Conservation (phyloP, 2,797 vertebrate species). For the Gadopsis bispinosus region DNA sequence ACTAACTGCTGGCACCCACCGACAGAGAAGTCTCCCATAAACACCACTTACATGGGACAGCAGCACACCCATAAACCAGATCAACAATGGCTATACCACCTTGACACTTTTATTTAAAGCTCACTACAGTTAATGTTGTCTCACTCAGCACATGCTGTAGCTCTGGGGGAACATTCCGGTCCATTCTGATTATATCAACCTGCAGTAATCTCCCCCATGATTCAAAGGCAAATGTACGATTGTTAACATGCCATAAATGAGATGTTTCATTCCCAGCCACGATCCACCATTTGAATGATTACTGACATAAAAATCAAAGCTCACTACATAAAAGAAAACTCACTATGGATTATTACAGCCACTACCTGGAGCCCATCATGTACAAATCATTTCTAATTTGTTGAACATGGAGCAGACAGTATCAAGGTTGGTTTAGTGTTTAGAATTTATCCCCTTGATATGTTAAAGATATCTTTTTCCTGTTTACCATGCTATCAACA, state of each 20-base stretch:
- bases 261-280: constrained; percentile 41
- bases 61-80: constrained; percentile 46
- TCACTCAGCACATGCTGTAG: constrained; percentile 26
- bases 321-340: constrained; percentile 46
- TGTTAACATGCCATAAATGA: constrained; percentile 53
- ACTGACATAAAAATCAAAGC: constrained; percentile 58
- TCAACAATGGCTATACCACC: constrained; percentile 56
- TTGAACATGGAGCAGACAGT: constrained; percentile 24
- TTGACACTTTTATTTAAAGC: constrained; percentile 70
- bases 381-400: constrained; percentile 56
- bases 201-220: constrained; percentile 45
- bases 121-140: constrained; percentile 56
- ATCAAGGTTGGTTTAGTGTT: constrained; percentile 1
- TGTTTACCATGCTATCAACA: constrained; percentile 6
- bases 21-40: constrained; percentile 54
- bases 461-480: background rate
- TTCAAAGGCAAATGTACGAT: constrained; percentile 45
- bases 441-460: constrained; percentile 24
- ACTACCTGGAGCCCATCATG: constrained; percentile 25
- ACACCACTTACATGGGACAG: constrained; percentile 55
- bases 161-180: constrained; percentile 25
- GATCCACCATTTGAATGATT: constrained; percentile 46
- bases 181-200: constrained; percentile 28
- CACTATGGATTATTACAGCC: constrained; percentile 54
- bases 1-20: constrained; percentile 31